Evolutionary conservation across 1,140 invertebrate species (phyloP).

Genomic region (Aphelenchoides avenae): DNA sequence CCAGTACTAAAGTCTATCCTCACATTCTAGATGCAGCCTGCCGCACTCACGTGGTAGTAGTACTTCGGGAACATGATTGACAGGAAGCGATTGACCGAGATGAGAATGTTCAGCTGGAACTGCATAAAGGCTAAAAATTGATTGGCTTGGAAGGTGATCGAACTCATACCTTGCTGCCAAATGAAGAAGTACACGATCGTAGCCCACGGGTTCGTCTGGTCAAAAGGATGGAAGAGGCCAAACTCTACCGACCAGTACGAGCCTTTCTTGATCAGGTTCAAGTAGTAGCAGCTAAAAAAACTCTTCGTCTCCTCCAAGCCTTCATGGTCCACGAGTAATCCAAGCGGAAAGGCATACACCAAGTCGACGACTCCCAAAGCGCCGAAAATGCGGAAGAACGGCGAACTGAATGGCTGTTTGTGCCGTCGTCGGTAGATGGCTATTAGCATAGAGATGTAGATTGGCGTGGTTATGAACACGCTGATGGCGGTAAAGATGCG

Average conservation of each 20-base stretch:
- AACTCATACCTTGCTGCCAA: too few relatives aligned
- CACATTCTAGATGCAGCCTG: background rate
- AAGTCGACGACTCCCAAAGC: constrained; percentile 8
- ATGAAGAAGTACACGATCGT: constrained; percentile 8
- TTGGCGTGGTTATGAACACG: background rate
- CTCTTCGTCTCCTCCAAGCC: too few relatives aligned
- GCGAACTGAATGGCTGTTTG: constrained; percentile 11
- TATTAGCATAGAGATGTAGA: constrained; percentile 1
- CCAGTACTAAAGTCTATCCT: too few relatives aligned
- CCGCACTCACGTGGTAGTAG: background rate
- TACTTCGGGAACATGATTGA: constrained; percentile 1
- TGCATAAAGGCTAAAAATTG: constrained; percentile 7
- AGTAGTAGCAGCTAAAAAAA: constrained; percentile 9
- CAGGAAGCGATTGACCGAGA: constrained; percentile 8
- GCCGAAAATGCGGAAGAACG: constrained; percentile 2
- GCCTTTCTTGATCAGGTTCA: constrained; percentile 8
- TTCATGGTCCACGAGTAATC: too few relatives aligned
- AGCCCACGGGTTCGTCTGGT: constrained; percentile 1
- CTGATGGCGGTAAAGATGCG: background rate
- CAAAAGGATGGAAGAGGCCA: background rate
- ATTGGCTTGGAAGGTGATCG: too few relatives aligned
- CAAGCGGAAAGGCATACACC: background rate
- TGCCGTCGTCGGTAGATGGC: background rate
- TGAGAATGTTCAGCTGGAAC: constrained; percentile 6
- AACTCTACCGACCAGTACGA: constrained; percentile 8